Evolutionary conservation across 2,888 invertebrate genomes (phyloP).

Genomic region (Conomelus anceps): DNA sequence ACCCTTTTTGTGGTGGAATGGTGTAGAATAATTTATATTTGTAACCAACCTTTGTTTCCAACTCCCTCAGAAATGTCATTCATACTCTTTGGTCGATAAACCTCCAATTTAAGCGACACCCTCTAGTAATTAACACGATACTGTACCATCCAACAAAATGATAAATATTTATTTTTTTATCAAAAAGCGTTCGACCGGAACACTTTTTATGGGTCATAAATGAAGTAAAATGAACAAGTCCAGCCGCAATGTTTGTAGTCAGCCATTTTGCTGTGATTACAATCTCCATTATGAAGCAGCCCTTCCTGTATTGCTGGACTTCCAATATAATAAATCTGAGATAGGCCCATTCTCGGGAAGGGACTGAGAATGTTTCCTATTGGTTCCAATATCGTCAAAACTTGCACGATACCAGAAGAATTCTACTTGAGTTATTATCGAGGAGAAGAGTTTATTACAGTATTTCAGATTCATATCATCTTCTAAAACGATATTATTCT

Average conservation of each 20-base stretch:
- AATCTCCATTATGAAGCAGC: neutral
- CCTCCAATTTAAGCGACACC: neutral
- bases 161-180: neutral
- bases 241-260: neutral
- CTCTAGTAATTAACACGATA: neutral
- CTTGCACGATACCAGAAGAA: neutral
- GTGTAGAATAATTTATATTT: neutral
- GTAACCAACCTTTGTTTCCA: neutral
- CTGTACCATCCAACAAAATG: neutral
- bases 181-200: neutral
- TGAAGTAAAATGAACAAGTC: neutral
- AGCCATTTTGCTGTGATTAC: neutral
- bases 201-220: neutral
- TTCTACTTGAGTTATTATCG: neutral
- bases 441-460: neutral
- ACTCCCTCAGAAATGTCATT: neutral
- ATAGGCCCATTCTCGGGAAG: neutral
- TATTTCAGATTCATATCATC: neutral
- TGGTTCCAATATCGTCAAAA: neutral
- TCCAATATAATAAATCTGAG: neutral
- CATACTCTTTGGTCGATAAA: neutral
- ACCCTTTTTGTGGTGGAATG: neutral
- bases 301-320: neutral
- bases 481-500: too few relatives aligned
- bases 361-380: neutral